phyloP scores from a whole-genome alignment of 2,888 invertebrate species.

The Acanthosepion lycidas region DNA sequence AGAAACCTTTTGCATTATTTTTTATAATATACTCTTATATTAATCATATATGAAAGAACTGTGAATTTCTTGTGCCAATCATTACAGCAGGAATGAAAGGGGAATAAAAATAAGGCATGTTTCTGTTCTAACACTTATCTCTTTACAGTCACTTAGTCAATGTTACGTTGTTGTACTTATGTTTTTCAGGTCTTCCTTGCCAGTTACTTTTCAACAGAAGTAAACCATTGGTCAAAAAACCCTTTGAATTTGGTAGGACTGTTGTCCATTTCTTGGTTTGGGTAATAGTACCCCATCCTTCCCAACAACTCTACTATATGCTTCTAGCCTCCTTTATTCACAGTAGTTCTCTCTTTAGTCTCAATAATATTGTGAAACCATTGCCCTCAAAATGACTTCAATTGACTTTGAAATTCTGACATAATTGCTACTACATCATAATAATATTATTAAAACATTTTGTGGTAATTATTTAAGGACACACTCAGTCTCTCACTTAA shows the following conservation, averaged over 20 bases:
- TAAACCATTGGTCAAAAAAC: conserved; percentile 40
- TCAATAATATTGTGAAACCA: not conserved
- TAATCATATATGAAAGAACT: not conserved
- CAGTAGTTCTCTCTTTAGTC: not conserved
- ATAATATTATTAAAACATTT: not conserved
- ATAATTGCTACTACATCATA: not conserved
- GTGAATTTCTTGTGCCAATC: not conserved
- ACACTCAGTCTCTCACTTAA: not conserved
- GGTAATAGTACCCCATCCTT: not conserved
- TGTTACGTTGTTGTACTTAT: conserved; percentile 1
- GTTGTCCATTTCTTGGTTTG: not conserved
- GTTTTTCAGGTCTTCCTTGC: conserved; percentile 45
- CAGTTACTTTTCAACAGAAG: conserved; percentile 43
- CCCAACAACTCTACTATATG: not conserved
- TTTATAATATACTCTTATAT: not conserved
- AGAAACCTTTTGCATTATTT: not conserved
- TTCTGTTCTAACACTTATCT: not conserved
- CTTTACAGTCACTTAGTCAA: not conserved
- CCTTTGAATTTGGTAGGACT: conserved; percentile 40
- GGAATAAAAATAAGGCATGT: not conserved
- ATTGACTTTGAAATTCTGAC: not conserved
- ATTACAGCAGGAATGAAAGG: not conserved
- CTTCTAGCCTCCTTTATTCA: not conserved
- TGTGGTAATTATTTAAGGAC: not conserved
- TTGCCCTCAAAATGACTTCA: not conserved